Evolutionary conservation across 1,140 invertebrate species (phyloP).

Genomic region (Macrobrachium nipponense): DNA sequence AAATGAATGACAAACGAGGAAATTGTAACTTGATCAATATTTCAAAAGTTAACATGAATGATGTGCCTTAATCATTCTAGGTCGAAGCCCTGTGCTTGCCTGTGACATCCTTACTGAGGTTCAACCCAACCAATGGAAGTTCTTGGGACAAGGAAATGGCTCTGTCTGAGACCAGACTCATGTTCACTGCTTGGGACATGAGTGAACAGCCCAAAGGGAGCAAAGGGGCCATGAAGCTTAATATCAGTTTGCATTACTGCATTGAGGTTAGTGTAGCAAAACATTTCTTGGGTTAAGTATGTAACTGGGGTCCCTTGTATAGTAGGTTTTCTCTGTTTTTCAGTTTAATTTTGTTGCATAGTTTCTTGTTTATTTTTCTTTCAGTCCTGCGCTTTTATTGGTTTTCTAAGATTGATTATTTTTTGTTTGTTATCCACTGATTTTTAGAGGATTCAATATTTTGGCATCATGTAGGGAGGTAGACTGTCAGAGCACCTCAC

Average conservation of each 20-base stretch:
- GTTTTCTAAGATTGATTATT: too few relatives aligned
- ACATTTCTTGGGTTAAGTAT: neutral
- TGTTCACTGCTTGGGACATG: slow-evolving; percentile 12
- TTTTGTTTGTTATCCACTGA: too few relatives aligned
- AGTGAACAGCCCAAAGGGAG: neutral
- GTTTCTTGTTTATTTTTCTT: too few relatives aligned
- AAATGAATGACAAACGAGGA: too few relatives aligned
- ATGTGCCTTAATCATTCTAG: neutral
- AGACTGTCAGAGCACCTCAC: too few relatives aligned
- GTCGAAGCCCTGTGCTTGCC: neutral
- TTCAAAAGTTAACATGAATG: too few relatives aligned
- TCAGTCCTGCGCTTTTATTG: too few relatives aligned
- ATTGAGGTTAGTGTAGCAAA: slow-evolving; percentile 4
- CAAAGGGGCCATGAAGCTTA: neutral
- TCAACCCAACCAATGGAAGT: neutral
- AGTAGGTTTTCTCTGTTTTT: neutral
- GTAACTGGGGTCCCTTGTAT: neutral
- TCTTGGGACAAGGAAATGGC: slow-evolving; percentile 1
- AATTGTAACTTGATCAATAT: too few relatives aligned
- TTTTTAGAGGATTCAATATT: too few relatives aligned
- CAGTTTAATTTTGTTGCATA: too few relatives aligned
- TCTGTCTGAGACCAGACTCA: neutral
- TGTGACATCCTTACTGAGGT: neutral
- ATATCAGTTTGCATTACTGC: slow-evolving; percentile 5
- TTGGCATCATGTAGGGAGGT: too few relatives aligned